phyloP scores from a whole-genome alignment of 2,888 invertebrate genomes.

The Aphidoletes aphidimyza region DNA sequence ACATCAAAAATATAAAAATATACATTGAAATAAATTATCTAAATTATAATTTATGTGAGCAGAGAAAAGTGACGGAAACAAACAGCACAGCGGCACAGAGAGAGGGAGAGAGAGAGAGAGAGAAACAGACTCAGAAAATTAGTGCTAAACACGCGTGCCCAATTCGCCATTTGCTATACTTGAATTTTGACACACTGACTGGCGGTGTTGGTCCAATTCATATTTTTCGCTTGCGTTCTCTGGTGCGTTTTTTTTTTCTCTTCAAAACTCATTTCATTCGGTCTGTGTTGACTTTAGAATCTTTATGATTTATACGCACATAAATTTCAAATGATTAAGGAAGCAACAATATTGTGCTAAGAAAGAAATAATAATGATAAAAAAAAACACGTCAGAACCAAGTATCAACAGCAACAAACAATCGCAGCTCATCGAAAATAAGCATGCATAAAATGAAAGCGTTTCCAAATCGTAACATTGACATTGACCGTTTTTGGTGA shows the following conservation, averaged over 20 bases:
- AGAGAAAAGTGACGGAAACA: no score
- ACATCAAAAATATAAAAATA: slow-evolving; percentile 18
- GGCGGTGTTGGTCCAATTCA: slow-evolving; percentile 8
- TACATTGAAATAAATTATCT: slow-evolving; percentile 50
- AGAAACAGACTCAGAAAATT: no score
- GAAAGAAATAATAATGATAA: not conserved
- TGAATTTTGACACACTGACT: not conserved
- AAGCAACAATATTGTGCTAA: not conserved
- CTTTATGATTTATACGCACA: slow-evolving; percentile 15
- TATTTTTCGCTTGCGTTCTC: not conserved
- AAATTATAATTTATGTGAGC: slow-evolving; percentile 38
- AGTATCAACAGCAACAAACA: not conserved
- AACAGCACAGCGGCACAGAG: no score
- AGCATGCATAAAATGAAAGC: slow-evolving; percentile 22
- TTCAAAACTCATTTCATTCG: not conserved
- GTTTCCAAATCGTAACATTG: slow-evolving; percentile 28
- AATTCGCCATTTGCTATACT: not conserved
- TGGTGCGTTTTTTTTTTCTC: no score
- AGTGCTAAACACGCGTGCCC: no score
- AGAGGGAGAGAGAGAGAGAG: no score
- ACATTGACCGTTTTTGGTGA: slow-evolving; percentile 44
- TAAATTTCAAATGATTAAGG: not conserved
- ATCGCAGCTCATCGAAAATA: not conserved
- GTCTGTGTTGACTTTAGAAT: not conserved
- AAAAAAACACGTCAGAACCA: not conserved